Percentiles rank a stretch among this genome's conserved stretches.
Evolutionary conservation across 2,113 vertebrate genomes (phyloP).

Genomic region (Thunnus thynnus): DNA sequence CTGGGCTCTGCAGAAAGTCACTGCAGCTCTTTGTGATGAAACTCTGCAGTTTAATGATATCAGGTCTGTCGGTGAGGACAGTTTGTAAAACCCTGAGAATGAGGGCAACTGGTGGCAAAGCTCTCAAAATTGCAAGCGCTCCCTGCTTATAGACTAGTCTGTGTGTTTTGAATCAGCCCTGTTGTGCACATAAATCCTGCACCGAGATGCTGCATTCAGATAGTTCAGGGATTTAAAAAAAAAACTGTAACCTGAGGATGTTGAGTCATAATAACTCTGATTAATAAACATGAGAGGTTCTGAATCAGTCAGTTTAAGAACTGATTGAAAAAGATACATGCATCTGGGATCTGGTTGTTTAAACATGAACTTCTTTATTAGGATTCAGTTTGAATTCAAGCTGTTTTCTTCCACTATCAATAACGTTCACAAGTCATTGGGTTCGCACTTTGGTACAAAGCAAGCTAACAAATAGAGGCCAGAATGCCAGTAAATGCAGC

Average conservation of each 20-base stretch:
- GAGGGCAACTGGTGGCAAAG: conserved; percentile 55
- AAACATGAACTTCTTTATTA: too few species aligned
- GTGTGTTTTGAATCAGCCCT: not conserved
- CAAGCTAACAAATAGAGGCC: not conserved
- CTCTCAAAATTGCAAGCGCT: conserved; percentile 23
- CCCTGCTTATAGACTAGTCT: not conserved
- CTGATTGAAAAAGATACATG: too few species aligned
- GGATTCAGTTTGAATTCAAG: too few species aligned
- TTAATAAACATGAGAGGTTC: too few species aligned
- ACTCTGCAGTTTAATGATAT: conserved; percentile 63
- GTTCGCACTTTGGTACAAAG: not conserved
- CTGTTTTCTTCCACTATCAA: too few species aligned
- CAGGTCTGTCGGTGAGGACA: conserved; percentile 37
- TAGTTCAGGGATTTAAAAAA: not conserved
- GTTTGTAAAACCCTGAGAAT: conserved; percentile 42
- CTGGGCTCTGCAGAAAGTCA: conserved; percentile 77
- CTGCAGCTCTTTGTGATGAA: conserved; percentile 69
- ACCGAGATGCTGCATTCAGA: conserved; percentile 15
- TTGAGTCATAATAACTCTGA: not conserved
- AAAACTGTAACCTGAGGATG: not conserved
- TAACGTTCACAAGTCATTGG: too few species aligned
- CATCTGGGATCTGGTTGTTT: too few species aligned
- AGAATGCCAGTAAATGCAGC: too few species aligned
- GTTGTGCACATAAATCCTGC: not conserved
- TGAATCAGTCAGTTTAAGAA: too few species aligned